Conservation (phyloP, 2,888 invertebrate species). For the Microctonus brassicae region DNA sequence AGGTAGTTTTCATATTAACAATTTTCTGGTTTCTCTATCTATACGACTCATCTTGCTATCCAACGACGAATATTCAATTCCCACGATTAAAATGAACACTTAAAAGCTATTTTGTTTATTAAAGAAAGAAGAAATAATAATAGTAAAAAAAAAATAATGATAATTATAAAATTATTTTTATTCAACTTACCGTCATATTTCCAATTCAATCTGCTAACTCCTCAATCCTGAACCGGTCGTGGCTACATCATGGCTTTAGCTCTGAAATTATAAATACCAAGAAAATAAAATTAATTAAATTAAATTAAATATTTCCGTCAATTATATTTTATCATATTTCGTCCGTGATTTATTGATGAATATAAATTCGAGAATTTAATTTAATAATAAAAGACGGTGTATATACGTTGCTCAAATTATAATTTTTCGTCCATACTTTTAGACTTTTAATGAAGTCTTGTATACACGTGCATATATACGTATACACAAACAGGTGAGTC, state of each 20-base stretch:
- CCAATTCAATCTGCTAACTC: constrained; percentile 37
- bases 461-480: background rate
- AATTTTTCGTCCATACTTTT: constrained; percentile 1
- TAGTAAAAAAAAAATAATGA: background rate
- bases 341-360: constrained; percentile 22
- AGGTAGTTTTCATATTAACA: background rate
- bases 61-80: background rate
- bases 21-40: background rate
- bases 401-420: background rate
- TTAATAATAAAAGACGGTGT: background rate
- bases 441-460: background rate
- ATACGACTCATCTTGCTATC: background rate
- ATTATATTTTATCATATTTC: constrained; percentile 10
- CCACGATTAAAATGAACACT: background rate
- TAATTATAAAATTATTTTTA: constrained; percentile 11
- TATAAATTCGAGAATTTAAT: constrained; percentile 22
- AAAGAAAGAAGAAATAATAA: too few species aligned
- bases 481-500: constrained; percentile 20
- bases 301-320: constrained; percentile 2
- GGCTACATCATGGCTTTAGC: constrained; percentile 53
- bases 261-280: constrained; percentile 48
- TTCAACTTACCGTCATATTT: constrained; percentile 40
- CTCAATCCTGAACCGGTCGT: constrained; percentile 45
- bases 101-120: background rate
- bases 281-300: constrained; percentile 13